Evolutionary conservation across 64 coral and sea anemone genomes (phyloP).

Genomic region (Stichodactyla helianthus): DNA sequence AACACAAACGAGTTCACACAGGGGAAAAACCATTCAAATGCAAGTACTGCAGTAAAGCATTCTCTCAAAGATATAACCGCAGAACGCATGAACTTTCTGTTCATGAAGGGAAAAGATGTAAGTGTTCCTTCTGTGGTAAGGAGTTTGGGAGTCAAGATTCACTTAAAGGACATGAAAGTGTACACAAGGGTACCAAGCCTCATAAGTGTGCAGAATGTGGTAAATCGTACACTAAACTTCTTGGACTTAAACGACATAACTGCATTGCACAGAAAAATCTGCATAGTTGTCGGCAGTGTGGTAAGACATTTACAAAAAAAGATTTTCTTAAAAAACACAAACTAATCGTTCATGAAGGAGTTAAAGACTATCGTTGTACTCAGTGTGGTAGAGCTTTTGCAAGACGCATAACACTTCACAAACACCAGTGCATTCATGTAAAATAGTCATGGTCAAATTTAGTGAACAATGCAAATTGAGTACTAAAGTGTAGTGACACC

Average conservation of each 20-base stretch:
- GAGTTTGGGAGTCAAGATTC: background rate
- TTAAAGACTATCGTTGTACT: conserved; percentile 10
- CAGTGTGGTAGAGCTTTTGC: conserved; percentile 3
- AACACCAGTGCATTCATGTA: background rate
- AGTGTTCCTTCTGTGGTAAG: background rate
- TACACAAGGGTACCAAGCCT: background rate
- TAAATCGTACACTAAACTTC: background rate
- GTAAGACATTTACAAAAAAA: background rate
- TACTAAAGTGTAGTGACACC: no score
- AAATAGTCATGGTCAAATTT: no score
- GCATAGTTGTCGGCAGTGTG: background rate
- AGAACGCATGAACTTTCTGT: background rate
- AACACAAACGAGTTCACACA: background rate
- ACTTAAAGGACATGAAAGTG: background rate
- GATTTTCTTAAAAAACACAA: background rate
- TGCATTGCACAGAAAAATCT: background rate
- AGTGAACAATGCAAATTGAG: no score
- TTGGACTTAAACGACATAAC: background rate
- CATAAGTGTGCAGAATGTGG: background rate
- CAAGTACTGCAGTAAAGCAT: no score
- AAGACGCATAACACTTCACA: background rate
- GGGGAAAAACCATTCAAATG: background rate
- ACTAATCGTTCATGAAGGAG: background rate
- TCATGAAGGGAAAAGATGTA: background rate
- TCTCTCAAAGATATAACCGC: background rate